Conservation (phyloP, 2,888 invertebrate species). For the Tuta absoluta region DNA sequence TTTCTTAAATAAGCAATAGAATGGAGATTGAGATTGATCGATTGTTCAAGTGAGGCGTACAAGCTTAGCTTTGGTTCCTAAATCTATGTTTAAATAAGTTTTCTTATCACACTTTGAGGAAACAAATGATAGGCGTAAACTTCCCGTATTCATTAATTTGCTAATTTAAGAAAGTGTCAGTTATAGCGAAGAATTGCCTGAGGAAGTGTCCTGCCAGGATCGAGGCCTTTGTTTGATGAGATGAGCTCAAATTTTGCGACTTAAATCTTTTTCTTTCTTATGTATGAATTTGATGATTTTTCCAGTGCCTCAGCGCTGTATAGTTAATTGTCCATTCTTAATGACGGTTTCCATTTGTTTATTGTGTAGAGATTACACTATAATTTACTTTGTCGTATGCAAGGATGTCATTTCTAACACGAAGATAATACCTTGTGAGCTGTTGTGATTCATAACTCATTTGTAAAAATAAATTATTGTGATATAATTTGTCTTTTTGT, state of each 20-base stretch:
- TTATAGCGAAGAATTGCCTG: no score
- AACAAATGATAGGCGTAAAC: no score
- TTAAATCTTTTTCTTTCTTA: conserved; percentile 46
- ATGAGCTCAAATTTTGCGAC: conserved; percentile 69
- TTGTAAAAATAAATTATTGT: conserved; percentile 83
- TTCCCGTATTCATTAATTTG: no score
- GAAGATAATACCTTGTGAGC: conserved; percentile 67
- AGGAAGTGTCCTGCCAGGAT: no score
- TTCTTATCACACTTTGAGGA: no score
- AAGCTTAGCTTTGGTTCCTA: no score
- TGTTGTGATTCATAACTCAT: conserved; percentile 77
- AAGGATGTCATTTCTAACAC: conserved; percentile 57
- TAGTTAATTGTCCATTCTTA: conserved; percentile 41
- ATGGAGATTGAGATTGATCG: no score
- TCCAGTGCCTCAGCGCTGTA: conserved; percentile 43
- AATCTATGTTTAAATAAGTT: no score
- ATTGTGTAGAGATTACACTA: conserved; percentile 40
- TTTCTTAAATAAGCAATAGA: no score
- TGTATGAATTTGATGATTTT: conserved; percentile 39
- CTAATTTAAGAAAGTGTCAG: no score
- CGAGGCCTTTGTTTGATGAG: conserved; percentile 45
- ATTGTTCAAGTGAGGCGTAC: no score
- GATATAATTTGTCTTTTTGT: conserved; percentile 63
- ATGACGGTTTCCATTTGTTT: conserved; percentile 45
- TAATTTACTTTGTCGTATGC: conserved; percentile 45